Evolutionary conservation across 1,140 invertebrate species (phyloP).

Genomic region (Diabrotica undecimpunctata): DNA sequence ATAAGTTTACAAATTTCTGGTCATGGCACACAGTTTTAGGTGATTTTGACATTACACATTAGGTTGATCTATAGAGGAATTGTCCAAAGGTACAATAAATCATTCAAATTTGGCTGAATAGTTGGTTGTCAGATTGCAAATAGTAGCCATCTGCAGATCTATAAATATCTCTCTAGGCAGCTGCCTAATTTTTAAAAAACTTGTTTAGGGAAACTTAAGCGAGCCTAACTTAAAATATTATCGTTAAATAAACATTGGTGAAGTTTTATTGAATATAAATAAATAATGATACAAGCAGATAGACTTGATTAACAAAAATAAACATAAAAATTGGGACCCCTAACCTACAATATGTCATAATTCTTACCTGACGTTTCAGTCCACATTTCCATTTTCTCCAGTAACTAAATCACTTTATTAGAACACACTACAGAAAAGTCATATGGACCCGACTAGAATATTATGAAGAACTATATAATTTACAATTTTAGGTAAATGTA

Average conservation of each 20-base stretch:
- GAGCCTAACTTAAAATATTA: no score
- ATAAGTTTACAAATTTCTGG: no score
- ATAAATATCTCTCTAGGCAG: neutral
- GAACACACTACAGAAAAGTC: neutral
- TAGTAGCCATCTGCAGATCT: neutral
- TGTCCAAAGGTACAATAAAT: no score
- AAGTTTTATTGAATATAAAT: no score
- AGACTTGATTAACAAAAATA: no score
- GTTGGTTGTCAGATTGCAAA: neutral
- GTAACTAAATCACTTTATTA: neutral
- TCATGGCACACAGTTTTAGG: no score
- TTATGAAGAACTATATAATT: neutral
- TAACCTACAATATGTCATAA: neutral
- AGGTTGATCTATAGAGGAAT: no score
- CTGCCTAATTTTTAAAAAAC: neutral
- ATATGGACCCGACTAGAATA: neutral
- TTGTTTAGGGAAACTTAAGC: no score
- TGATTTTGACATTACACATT: no score
- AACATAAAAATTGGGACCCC: neutral
- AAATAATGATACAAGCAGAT: no score
- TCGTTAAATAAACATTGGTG: no score
- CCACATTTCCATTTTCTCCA: neutral
- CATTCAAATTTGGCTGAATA: no score
- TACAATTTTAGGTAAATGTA: neutral
- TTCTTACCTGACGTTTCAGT: neutral